phyloP scores from a whole-genome alignment of 2,797 vertebrate species.

The Mus minutoides region DNA sequence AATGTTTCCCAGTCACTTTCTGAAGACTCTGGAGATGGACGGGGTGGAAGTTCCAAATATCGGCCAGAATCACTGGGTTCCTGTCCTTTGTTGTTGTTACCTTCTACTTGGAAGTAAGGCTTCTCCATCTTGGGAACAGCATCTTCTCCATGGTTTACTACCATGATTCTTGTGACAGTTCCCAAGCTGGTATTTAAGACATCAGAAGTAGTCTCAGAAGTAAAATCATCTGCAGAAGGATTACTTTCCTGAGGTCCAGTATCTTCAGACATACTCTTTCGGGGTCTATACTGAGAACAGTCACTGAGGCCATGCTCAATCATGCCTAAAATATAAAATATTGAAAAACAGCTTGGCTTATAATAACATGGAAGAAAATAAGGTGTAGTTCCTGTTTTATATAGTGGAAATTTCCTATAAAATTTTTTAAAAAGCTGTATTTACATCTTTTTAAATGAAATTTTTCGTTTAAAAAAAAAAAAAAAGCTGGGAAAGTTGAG shows the following conservation, averaged over 20 bases:
- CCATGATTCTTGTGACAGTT: constrained; percentile 66
- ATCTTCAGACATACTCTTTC: constrained; percentile 93
- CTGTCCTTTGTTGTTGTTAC: constrained; percentile 75
- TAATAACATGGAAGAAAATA: neutral
- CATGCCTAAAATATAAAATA: constrained; percentile 89
- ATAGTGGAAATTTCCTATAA: neutral
- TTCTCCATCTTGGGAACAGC: constrained; percentile 57
- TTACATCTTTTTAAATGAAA: neutral
- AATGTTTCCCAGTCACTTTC: constrained; percentile 98
- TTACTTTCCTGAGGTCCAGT: constrained; percentile 81
- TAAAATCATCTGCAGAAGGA: constrained; percentile 85
- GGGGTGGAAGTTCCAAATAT: constrained; percentile 89
- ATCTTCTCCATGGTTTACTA: constrained; percentile 67
- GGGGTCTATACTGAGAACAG: constrained; percentile 94
- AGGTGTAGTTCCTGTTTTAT: neutral
- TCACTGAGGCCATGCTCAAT: constrained; percentile 96
- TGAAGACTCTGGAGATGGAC: constrained; percentile 91
- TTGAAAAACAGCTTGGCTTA: neutral
- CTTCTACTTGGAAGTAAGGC: constrained; percentile 69
- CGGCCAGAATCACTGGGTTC: constrained; percentile 77
- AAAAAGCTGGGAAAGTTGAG: neutral
- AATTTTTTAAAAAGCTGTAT: neutral
- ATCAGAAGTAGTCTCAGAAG: constrained; percentile 88
- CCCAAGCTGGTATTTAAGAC: constrained; percentile 76
- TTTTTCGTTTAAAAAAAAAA: neutral